A percentile compares a stretch with the other conserved stretches of the same genome.
Conservation (phyloP, 2,113 vertebrate genomes). For the Mobula birostris region DNA sequence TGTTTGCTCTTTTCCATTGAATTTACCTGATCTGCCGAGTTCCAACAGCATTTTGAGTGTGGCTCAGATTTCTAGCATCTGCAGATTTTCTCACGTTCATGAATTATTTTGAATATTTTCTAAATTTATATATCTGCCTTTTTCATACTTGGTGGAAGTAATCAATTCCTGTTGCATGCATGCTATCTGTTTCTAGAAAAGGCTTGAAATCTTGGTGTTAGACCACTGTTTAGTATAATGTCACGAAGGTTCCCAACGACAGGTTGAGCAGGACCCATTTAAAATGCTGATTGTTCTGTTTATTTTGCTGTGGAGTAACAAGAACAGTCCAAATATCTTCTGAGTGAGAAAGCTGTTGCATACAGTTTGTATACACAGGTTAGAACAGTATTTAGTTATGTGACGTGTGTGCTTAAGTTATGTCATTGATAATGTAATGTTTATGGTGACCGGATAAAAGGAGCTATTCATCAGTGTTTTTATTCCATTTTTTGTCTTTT, state of each 20-base stretch:
- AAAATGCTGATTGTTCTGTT: background rate
- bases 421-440: background rate
- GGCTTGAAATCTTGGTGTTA: background rate
- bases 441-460: background rate
- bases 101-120: background rate
- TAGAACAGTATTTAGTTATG: background rate
- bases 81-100: too few relatives aligned
- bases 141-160: background rate
- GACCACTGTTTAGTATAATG: background rate
- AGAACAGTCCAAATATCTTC: background rate
- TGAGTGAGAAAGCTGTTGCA: background rate
- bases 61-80: too few relatives aligned
- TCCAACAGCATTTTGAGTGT: too few relatives aligned
- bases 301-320: background rate
- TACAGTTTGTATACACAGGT: background rate
- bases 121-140: background rate
- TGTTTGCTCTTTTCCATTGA: too few relatives aligned
- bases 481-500: background rate
- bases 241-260: background rate
- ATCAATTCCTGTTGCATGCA: background rate
- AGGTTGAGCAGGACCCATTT: background rate
- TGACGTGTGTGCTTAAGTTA: background rate
- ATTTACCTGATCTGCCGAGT: too few relatives aligned
- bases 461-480: constrained; percentile 7
- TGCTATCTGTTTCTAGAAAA: background rate